Conservation (phyloP, 2,113 vertebrate species). For the Trachemys scripta region DNA sequence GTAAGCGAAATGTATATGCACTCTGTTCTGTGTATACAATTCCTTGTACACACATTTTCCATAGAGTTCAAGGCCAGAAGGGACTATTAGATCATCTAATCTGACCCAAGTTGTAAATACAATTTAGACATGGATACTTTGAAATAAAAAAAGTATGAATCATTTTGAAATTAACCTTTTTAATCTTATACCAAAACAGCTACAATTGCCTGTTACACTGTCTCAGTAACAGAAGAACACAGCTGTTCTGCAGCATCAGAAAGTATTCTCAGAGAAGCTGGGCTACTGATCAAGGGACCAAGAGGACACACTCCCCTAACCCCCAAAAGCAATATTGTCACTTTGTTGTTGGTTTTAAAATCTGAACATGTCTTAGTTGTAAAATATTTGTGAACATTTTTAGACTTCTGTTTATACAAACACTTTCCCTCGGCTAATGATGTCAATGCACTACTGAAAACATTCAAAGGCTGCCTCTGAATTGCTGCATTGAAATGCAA, state of each 20-base stretch:
- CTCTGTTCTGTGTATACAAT: not conserved
- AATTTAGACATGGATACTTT: not conserved
- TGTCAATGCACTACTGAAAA: not conserved
- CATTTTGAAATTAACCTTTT: not conserved
- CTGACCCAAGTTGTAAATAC: not conserved
- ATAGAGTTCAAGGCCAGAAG: not conserved
- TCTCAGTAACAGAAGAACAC: not conserved
- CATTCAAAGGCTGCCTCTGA: not conserved
- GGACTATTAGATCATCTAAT: not conserved
- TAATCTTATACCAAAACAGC: not conserved
- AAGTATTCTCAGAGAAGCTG: fast-evolving
- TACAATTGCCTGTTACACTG: not conserved
- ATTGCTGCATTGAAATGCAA: not conserved
- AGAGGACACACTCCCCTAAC: not conserved
- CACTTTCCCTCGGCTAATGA: not conserved
- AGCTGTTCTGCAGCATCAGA: not conserved
- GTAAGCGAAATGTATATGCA: not conserved
- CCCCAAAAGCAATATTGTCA: not conserved
- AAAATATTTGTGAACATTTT: constrained; percentile 16
- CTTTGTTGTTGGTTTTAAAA: not conserved
- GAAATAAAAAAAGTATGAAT: not conserved
- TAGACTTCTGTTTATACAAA: not conserved
- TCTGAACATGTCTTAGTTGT: not conserved
- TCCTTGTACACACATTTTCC: not conserved
- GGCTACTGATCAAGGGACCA: fast-evolving